These are phyloP conservation scores for Eutrigla gurnardus DNA, from an alignment of 2,797 vertebrate species.

Conservation along the genomic window DNA sequence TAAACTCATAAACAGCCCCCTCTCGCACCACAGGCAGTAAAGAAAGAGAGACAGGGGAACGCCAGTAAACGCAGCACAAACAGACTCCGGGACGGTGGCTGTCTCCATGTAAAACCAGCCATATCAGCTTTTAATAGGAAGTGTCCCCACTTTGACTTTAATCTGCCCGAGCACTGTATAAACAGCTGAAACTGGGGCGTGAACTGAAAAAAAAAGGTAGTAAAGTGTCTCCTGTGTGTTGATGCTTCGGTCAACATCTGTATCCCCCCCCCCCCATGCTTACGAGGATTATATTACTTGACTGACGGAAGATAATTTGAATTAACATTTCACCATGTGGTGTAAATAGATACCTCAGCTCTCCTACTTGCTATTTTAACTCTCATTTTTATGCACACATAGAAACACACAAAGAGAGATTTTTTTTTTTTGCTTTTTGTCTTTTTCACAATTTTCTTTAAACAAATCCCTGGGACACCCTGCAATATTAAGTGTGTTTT, in stretches of 20 bases:
- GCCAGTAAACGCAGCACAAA: constrained; percentile 64
- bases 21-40: constrained; percentile 65
- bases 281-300: constrained; percentile 54
- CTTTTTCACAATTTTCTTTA: constrained; percentile 40
- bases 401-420: constrained; percentile 9
- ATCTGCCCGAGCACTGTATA: constrained; percentile 60
- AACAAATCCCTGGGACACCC: constrained; percentile 50
- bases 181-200: constrained; percentile 27
- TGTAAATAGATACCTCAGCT: constrained; percentile 48
- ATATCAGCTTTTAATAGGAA: constrained; percentile 70
- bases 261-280: not conserved
- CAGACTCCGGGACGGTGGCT: constrained; percentile 37
- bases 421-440: constrained; percentile 20
- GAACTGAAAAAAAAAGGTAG: constrained; percentile 32
- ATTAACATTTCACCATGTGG: constrained; percentile 49
- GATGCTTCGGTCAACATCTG: constrained; percentile 23
- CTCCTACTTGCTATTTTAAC: not conserved
- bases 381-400: not conserved
- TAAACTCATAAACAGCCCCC: constrained; percentile 75
- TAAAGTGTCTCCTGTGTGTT: constrained; percentile 40
- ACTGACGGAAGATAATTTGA: constrained; percentile 47
- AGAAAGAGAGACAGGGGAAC: constrained; percentile 53
- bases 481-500: constrained; percentile 67
- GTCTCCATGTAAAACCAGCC: constrained; percentile 52
- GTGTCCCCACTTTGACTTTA: constrained; percentile 66